A percentile compares a stretch with the other conserved stretches of the same genome.
phyloP scores from a whole-genome alignment of 2,797 vertebrate species.

The Takifugu ocellatus region DNA sequence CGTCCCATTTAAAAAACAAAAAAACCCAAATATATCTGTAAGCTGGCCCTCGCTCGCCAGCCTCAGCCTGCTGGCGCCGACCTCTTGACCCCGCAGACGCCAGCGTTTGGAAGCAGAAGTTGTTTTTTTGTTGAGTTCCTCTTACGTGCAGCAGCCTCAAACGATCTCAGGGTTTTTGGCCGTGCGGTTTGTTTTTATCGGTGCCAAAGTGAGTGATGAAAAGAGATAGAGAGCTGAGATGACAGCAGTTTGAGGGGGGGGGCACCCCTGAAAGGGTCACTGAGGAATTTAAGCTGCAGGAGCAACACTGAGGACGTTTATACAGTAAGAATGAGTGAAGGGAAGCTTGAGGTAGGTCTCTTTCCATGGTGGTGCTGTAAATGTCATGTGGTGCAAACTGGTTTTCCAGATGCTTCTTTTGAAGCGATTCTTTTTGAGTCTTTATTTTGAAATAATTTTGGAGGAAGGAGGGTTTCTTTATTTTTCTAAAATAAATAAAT shows the following conservation, averaged over 20 bases:
- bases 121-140: neutral
- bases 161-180: slow-evolving; percentile 5
- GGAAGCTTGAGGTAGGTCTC: slow-evolving; percentile 65
- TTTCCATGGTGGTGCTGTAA: neutral
- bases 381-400: too few species aligned
- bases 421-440: too few species aligned
- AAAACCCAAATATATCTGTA: neutral
- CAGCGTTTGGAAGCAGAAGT: neutral
- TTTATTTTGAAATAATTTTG: too few species aligned
- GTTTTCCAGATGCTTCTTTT: neutral
- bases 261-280: slow-evolving; percentile 30
- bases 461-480: too few species aligned
- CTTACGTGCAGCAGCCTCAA: neutral
- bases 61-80: neutral
- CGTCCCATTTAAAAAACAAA: neutral
- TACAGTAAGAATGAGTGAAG: slow-evolving; percentile 60
- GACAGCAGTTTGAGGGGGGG: slow-evolving; percentile 55
- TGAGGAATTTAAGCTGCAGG: slow-evolving; percentile 34
- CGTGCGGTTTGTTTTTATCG: slow-evolving; percentile 65
- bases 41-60: slow-evolving; percentile 5
- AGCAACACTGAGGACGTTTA: slow-evolving; percentile 24
- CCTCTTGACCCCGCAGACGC: slow-evolving; percentile 1
- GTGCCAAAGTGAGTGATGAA: slow-evolving; percentile 64
- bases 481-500: too few species aligned
- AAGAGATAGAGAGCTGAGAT: slow-evolving; percentile 63